A percentile compares a stretch with the other conserved stretches of the same genome.
These are phyloP conservation scores for Cololabis saira DNA, from an alignment of 2,113 vertebrate species.

Conservation along the genomic window DNA sequence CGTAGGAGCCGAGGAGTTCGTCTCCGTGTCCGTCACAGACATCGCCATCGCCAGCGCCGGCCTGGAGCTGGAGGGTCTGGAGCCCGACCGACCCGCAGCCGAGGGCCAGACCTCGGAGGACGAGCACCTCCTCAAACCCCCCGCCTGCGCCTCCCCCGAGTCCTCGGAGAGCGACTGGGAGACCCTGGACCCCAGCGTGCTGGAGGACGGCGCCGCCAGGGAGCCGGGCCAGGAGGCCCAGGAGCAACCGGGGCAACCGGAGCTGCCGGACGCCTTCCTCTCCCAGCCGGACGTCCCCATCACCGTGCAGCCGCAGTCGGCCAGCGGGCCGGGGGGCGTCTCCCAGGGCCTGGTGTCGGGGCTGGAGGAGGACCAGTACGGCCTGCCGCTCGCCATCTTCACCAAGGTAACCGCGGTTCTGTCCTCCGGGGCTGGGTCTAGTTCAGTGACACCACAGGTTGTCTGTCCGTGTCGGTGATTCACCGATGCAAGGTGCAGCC, in stretches of 20 bases:
- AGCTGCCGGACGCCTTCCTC: constrained; percentile 62
- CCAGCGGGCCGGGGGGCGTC: constrained; percentile 67
- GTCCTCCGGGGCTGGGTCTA: too few species aligned
- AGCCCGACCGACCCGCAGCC: background rate
- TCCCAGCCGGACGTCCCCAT: constrained; percentile 82
- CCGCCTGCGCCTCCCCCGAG: constrained; percentile 83
- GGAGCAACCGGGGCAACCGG: constrained; percentile 56
- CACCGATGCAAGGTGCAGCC: too few species aligned
- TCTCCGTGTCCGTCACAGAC: constrained; percentile 78
- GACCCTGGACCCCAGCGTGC: constrained; percentile 89
- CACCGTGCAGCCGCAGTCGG: constrained; percentile 81
- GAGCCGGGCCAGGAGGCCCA: constrained; percentile 50
- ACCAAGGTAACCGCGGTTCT: constrained; percentile 90
- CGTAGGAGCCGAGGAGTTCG: constrained; percentile 73
- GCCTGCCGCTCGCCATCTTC: constrained; percentile 92
- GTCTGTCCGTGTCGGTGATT: too few species aligned
- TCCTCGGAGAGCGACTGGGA: constrained; percentile 98
- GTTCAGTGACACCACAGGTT: too few species aligned
- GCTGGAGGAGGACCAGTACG: constrained; percentile 93
- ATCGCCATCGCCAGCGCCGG: constrained; percentile 55
- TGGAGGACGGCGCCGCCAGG: constrained; percentile 82
- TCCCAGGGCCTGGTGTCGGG: constrained; percentile 91
- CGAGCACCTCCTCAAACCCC: constrained; percentile 80
- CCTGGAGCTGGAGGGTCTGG: constrained; percentile 30
- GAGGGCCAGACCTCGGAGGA: constrained; percentile 21